Conservation (phyloP, 2,113 vertebrate species). For the Panthera tigris region DNA sequence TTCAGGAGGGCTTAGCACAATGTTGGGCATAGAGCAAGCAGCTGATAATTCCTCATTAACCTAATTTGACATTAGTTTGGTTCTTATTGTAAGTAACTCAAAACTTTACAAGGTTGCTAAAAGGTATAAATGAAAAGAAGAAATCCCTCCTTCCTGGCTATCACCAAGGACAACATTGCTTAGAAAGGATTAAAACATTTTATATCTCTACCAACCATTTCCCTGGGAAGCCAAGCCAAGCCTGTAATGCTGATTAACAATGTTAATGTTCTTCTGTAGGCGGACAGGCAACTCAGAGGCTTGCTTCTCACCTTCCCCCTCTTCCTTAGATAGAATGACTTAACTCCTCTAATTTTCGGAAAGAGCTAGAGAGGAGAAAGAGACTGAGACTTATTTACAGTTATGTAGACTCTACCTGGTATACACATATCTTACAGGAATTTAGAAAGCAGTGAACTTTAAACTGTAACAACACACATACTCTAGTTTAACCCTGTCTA, state of each 20-base stretch:
- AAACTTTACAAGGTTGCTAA: neutral
- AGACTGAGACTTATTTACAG: neutral
- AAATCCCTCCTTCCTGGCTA: neutral
- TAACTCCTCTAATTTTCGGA: slow-evolving; percentile 47
- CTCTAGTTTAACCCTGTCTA: neutral
- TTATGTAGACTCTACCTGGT: neutral
- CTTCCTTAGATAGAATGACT: slow-evolving; percentile 65
- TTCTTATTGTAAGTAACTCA: slow-evolving; percentile 23
- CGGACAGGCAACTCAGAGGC: slow-evolving; percentile 58
- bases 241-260: slow-evolving; percentile 60
- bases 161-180: slow-evolving; percentile 26
- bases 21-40: neutral
- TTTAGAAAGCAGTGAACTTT: neutral
- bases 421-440: neutral
- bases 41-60: neutral
- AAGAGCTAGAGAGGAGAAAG: neutral
- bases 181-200: slow-evolving; percentile 55
- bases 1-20: neutral
- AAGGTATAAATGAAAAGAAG: slow-evolving; percentile 15
- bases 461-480: neutral
- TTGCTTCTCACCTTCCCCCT: slow-evolving; percentile 53
- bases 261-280: slow-evolving; percentile 71
- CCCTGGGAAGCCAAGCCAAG: slow-evolving; percentile 56
- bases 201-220: slow-evolving; percentile 45
- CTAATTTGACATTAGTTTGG: slow-evolving; percentile 10